Conservation (phyloP, 2,113 vertebrate species). For the Gavia stellata region DNA sequence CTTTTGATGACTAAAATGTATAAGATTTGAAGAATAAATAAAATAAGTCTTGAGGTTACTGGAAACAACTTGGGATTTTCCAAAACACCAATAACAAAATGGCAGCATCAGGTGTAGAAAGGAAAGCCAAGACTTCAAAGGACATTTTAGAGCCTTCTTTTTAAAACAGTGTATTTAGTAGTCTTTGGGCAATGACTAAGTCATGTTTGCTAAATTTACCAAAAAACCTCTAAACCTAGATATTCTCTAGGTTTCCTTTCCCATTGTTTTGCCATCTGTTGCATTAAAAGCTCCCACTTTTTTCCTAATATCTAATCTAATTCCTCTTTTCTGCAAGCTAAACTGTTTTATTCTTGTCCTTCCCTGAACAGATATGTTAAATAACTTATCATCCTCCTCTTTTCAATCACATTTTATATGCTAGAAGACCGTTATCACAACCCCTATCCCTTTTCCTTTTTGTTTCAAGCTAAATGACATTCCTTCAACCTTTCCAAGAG, state of each 20-base stretch:
- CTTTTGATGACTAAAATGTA: not conserved
- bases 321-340: not conserved
- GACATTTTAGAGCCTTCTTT: not conserved
- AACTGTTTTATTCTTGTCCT: not conserved
- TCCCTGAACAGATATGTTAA: not conserved
- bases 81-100: not conserved
- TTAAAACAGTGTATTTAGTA: not conserved
- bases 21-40: not conserved
- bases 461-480: not conserved
- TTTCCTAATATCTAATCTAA: not conserved
- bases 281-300: rapidly evolving
- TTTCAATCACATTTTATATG: not conserved
- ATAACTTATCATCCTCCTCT: not conserved
- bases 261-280: not conserved
- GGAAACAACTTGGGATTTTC: not conserved
- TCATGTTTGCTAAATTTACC: not conserved
- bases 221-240: not conserved
- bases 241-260: not conserved
- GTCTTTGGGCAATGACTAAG: not conserved
- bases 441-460: rapidly evolving
- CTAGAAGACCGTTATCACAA: not conserved
- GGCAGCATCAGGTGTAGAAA: not conserved
- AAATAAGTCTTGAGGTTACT: not conserved
- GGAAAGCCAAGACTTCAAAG: not conserved
- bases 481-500: not conserved